These are phyloP conservation scores for Danio albolineatus DNA, from an alignment of 2,797 vertebrate species.

Conservation along the genomic window DNA sequence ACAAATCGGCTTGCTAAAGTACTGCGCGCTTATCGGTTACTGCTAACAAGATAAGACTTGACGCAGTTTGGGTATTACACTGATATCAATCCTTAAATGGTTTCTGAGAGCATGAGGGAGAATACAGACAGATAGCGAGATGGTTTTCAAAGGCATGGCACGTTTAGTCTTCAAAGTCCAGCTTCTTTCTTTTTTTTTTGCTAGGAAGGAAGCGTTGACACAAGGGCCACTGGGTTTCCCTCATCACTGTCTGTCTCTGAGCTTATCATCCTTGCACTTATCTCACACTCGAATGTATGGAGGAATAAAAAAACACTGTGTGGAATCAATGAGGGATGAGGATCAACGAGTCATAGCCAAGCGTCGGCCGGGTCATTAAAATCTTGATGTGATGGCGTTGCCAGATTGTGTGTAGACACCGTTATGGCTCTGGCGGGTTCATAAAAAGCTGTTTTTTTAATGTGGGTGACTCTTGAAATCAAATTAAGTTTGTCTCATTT, in stretches of 20 bases:
- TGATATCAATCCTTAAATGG: constrained; percentile 67
- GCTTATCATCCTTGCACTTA: constrained; percentile 30
- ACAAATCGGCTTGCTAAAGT: constrained; percentile 25
- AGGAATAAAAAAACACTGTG: constrained; percentile 39
- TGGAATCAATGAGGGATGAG: constrained; percentile 42
- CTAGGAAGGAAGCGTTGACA: constrained; percentile 68
- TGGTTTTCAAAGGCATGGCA: constrained; percentile 72
- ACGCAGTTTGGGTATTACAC: constrained; percentile 40
- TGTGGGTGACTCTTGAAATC: constrained; percentile 56
- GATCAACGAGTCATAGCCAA: constrained; percentile 71
- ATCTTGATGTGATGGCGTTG: constrained; percentile 74
- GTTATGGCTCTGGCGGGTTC: constrained; percentile 58
- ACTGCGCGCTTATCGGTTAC: constrained; percentile 3
- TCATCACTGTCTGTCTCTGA: constrained; percentile 46
- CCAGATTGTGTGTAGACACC: constrained; percentile 62
- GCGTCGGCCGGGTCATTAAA: constrained; percentile 73
- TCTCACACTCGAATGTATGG: constrained; percentile 64
- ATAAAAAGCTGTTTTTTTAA: constrained; percentile 51
- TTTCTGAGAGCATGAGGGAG: constrained; percentile 70
- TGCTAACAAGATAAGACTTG: constrained; percentile 24
- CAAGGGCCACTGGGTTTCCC: constrained; percentile 46
- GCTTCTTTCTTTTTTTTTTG: constrained; percentile 63
- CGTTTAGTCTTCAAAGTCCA: constrained; percentile 71
- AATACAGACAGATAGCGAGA: constrained; percentile 54
- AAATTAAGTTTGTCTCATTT: neutral